These are phyloP conservation scores for Notarius quadriscutis DNA, from an alignment of 2,113 vertebrate species.

Conservation along the genomic window DNA sequence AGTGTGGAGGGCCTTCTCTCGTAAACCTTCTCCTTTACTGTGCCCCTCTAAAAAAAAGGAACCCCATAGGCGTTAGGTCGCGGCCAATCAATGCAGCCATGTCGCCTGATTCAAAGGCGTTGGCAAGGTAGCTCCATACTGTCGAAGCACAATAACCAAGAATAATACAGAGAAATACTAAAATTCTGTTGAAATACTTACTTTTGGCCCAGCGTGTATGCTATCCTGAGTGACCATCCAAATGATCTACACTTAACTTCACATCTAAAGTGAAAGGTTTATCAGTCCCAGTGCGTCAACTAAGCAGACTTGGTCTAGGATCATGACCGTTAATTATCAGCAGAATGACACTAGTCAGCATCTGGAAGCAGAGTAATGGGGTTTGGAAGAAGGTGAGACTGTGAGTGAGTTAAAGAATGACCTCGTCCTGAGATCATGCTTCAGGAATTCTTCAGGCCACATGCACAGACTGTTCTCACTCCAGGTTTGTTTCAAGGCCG, in stretches of 20 bases:
- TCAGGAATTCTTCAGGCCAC: constrained; percentile 1
- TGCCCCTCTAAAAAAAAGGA: no score
- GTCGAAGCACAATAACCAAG: no score
- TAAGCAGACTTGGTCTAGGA: neutral
- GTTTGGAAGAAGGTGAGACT: neutral
- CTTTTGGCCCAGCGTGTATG: neutral
- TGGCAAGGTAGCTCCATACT: no score
- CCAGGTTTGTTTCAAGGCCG: neutral
- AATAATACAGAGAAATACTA: no score
- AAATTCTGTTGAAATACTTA: no score
- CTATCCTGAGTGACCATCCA: neutral
- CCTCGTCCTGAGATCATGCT: constrained; percentile 5
- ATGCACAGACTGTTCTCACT: neutral
- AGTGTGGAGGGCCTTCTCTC: no score
- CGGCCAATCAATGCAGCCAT: no score
- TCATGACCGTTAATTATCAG: neutral
- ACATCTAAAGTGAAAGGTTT: neutral
- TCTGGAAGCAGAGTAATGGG: neutral
- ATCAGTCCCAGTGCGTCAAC: neutral
- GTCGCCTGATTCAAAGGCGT: no score
- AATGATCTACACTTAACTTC: neutral
- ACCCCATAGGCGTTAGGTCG: no score
- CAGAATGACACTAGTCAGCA: neutral
- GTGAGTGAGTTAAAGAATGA: neutral
- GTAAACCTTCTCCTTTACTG: no score